Conservation (phyloP, 1,140 invertebrate species). For the Andrena cerasifolii region DNA sequence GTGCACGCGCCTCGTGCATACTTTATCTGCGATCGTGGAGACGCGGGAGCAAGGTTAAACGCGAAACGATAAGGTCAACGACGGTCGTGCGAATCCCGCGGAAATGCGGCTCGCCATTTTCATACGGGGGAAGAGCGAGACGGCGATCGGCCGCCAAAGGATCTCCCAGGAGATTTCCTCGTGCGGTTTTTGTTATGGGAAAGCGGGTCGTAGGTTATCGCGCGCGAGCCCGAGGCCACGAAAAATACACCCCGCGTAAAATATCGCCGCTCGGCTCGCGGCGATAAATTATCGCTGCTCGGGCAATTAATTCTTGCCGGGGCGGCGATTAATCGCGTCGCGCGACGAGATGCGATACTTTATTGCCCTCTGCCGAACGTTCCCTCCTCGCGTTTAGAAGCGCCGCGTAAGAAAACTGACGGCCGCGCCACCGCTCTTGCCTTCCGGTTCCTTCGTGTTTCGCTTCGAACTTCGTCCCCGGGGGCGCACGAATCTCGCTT, state of each 20-base stretch:
- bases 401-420: background rate
- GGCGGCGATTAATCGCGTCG: constrained; percentile 57
- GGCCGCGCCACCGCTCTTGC: too few species aligned
- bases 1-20: background rate
- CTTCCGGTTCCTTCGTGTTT: constrained; percentile 13
- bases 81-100: constrained; percentile 4
- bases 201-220: constrained; percentile 51
- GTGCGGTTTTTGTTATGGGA: constrained; percentile 29
- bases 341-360: constrained; percentile 55
- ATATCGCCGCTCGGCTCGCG: constrained; percentile 48
- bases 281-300: constrained; percentile 57
- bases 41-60: constrained; percentile 6
- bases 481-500: background rate
- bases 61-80: constrained; percentile 21
- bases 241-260: constrained; percentile 57
- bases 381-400: constrained; percentile 8
- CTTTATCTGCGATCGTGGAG: constrained; percentile 13
- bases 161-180: constrained; percentile 1
- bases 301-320: constrained; percentile 59
- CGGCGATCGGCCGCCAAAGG: background rate
- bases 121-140: too few species aligned
- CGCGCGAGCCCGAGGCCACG: constrained; percentile 30
- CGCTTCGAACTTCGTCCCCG: background rate
- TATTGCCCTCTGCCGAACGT: constrained; percentile 52
- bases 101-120: background rate